A percentile compares a stretch with the other conserved stretches of the same genome.
Evolutionary conservation across 1,140 invertebrate genomes (phyloP).

Genomic region (Tribolium madens): DNA sequence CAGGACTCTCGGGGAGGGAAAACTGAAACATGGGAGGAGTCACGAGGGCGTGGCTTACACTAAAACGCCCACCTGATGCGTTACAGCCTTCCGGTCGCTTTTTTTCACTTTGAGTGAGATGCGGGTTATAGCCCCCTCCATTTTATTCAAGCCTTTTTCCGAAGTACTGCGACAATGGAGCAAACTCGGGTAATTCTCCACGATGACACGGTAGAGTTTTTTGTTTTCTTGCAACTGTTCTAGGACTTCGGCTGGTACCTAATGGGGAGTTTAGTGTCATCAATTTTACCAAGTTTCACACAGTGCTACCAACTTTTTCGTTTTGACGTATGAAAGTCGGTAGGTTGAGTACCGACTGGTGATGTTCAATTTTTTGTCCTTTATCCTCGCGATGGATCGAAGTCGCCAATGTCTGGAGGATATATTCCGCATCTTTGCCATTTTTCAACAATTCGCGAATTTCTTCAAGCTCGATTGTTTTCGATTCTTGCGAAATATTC

Average conservation of each 20-base stretch:
- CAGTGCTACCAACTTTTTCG: slow-evolving; percentile 71
- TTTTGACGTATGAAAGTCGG: slow-evolving; percentile 79
- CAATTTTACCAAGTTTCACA: slow-evolving; percentile 1
- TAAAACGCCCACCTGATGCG: slow-evolving; percentile 52
- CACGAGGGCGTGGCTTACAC: neutral
- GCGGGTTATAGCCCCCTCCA: slow-evolving; percentile 63
- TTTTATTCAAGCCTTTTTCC: slow-evolving; percentile 71
- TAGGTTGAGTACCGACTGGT: slow-evolving; percentile 77
- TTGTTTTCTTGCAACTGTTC: slow-evolving; percentile 75
- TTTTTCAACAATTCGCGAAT: slow-evolving; percentile 75
- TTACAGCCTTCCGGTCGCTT: slow-evolving; percentile 53
- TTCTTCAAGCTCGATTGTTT: slow-evolving; percentile 69
- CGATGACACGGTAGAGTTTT: slow-evolving; percentile 76
- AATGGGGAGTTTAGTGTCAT: slow-evolving; percentile 59
- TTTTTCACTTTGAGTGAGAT: slow-evolving; percentile 73
- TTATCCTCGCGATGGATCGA: slow-evolving; percentile 66
- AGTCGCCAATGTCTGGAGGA: slow-evolving; percentile 74
- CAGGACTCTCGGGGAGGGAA: slow-evolving; percentile 54
- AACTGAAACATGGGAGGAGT: slow-evolving; percentile 42
- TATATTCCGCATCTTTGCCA: slow-evolving; percentile 74
- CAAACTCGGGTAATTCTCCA: slow-evolving; percentile 80
- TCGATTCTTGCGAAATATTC: slow-evolving; percentile 61
- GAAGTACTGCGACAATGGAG: slow-evolving; percentile 74
- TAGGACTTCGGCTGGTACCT: slow-evolving; percentile 75
- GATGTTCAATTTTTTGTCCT: slow-evolving; percentile 54